Percentiles rank a stretch among this genome's conserved stretches.
phyloP scores from a whole-genome alignment of 2,113 vertebrate genomes.

The Puffinus mauretanicus region DNA sequence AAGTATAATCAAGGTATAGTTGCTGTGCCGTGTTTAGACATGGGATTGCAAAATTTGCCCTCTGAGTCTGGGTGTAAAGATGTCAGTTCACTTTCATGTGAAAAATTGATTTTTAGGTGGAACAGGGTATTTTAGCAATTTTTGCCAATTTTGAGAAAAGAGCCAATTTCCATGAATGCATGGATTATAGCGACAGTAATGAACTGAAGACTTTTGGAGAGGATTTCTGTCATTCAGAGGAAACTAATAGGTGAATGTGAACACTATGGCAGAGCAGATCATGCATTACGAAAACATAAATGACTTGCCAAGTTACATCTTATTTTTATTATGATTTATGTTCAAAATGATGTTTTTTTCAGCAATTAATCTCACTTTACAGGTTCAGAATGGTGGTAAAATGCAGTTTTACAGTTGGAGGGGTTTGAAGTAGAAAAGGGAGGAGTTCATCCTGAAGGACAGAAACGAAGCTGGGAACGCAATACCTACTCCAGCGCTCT shows the following conservation, averaged over 20 bases:
- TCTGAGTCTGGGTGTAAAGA: neutral
- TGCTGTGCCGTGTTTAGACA: neutral
- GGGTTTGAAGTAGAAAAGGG: neutral
- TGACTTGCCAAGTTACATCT: neutral
- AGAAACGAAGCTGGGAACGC: neutral
- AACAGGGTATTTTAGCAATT: neutral
- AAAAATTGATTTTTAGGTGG: neutral
- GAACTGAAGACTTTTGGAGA: neutral
- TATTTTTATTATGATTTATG: neutral
- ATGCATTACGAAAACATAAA: neutral
- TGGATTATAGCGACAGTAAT: neutral
- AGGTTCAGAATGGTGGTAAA: neutral
- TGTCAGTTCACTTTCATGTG: neutral
- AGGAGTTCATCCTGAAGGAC: neutral
- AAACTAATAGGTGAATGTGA: neutral
- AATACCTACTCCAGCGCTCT: accelerated
- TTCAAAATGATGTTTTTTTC: neutral
- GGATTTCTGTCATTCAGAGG: neutral
- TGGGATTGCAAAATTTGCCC: neutral
- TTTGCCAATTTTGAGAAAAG: too few relatives aligned
- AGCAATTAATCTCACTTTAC: neutral
- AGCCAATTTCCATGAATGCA: neutral
- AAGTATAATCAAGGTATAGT: neutral
- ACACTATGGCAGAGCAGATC: neutral
- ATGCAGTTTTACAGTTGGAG: neutral